Evolutionary conservation across 2,113 vertebrate species (phyloP).

Genomic region (Nerophis ophidion): DNA sequence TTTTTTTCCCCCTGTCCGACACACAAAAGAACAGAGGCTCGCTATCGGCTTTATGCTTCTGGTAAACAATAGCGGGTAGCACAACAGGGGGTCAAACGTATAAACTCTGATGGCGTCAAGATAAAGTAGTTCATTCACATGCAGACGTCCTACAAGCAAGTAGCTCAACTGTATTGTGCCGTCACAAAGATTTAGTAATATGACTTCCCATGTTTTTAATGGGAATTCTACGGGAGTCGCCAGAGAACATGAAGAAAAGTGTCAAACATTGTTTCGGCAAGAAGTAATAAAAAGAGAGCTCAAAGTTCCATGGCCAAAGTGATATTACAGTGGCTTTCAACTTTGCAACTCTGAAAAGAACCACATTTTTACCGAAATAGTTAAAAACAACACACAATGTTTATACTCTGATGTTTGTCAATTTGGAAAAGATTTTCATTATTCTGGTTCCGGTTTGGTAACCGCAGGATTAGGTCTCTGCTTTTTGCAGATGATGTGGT

Average conservation of each 20-base stretch:
- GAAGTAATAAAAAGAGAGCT: conserved; percentile 10
- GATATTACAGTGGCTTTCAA: neutral
- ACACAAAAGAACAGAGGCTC: conserved; percentile 53
- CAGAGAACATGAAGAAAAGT: conserved; percentile 34
- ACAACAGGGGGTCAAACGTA: conserved; percentile 43
- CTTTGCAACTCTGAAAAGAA: neutral
- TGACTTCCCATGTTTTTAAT: conserved; percentile 45
- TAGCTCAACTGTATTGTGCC: conserved; percentile 42
- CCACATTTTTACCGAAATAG: conserved; percentile 5
- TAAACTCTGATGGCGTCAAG: conserved; percentile 58
- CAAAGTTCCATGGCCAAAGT: neutral
- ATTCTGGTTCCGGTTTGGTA: no score
- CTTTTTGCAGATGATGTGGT: no score
- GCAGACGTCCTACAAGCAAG: conserved; percentile 40
- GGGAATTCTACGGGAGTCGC: conserved; percentile 42
- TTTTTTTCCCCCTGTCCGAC: conserved; percentile 44
- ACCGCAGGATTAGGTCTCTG: no score
- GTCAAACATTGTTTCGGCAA: conserved; percentile 8
- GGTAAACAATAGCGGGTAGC: conserved; percentile 59
- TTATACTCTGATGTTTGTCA: conserved; percentile 8
- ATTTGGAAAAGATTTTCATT: conserved; percentile 3
- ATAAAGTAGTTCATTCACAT: conserved; percentile 54
- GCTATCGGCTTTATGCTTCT: conserved; percentile 51
- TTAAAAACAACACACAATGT: neutral
- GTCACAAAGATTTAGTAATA: conserved; percentile 51